Base-by-base conservation (phyloP, 2,797 vertebrate species). In the Dallia pectoralis region DNA sequence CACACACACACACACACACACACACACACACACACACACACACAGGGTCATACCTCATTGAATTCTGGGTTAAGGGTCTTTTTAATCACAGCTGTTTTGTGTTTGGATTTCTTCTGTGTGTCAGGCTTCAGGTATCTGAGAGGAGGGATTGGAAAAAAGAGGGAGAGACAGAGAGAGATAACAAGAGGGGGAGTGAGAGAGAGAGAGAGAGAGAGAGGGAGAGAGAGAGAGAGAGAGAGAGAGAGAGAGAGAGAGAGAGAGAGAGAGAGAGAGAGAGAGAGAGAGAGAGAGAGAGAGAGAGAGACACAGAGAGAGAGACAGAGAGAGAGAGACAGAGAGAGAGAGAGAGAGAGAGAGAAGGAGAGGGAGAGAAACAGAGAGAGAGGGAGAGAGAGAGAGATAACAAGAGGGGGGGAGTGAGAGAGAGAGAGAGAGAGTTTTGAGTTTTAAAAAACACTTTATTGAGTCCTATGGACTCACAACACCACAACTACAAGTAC, bases 51-150 rank as follows among this genome's bases (percentile, higher is more conserved):
- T 71, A 96, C 96, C 95, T 97, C 94, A 4, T 97, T 96, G 85
- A 95, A 97, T 82, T 97, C 95, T 0, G 96, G 96, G 82, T 96
- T 97, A 36, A 96, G 93, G 0, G 96, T 97, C 85, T 95, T 96
- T 82, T 96, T 97, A 82, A 95, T 95, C 82, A 97, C 95, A 0
- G 90, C 73, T 0, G 96, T 97, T 91, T 97, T 97, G 84, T 97
- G 95, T 83, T 97, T 97, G 36, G 96, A 96, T 81, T 95, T 96
- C 87, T 97, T 97, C 86, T 93, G 85, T 14, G 93, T 81, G 32
- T 97, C 95, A 0, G 96, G 96, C 76, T 95, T 95, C 88, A 97
- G 90, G 84, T 97, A 97, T 84, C 96, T 97, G 85, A 30, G 19
- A n/a, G 47, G 47, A 19, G 74, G 47, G 64, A 69, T 27, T 49